Evolutionary conservation across 1,140 invertebrate species (phyloP), one percentile per base, ranked within the genome.

Genomic region (Calosoma granatense): DNA sequence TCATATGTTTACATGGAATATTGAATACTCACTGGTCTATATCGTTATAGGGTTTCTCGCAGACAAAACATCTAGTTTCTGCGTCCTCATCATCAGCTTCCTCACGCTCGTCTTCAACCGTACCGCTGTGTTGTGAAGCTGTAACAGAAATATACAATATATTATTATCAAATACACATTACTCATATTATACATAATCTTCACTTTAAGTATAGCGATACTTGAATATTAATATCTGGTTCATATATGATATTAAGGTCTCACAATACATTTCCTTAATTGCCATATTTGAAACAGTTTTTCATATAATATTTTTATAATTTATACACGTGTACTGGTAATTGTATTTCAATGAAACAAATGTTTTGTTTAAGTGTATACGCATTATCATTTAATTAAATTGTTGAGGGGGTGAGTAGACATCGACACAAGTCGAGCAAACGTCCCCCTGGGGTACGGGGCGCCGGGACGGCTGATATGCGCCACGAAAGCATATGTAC

Each of bases 1-100:
- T n/a, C n/a, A n/a, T n/a, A n/a, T n/a, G n/a, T n/a, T n/a, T n/a
- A n/a, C n/a, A n/a, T n/a, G n/a, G n/a, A 36, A 36, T 9, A 47
- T 11, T 53, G 51, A 41, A 43, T 61, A 83, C 85, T 86, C 74
- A 88, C 86, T 78, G 72, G 65, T 87, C 84, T 63, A 86, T 76
- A 66, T 87, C 83, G 55, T 74, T 74, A 69, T 83, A 88, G 30
- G 78, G 78, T 67, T 83, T 82, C 68, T 86, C 83, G 67, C 86
- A 88, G 56, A 81, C 78, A 39, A 80, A 75, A 65, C 86, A 88
- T 60, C 82, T 76, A 22, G 62, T 62, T 62, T 67, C 65, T 53
- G 76, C 76, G 56, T 81, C 80, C 36, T 73, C 75, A 59, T 79
- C 77, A 54, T 84, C 80, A 51, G 84, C 81, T 26, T 84, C 81